Evolutionary conservation across 2,797 vertebrate species (phyloP), one percentile per base, ranked within the genome.

Genomic region (Onychomys arenicola): DNA sequence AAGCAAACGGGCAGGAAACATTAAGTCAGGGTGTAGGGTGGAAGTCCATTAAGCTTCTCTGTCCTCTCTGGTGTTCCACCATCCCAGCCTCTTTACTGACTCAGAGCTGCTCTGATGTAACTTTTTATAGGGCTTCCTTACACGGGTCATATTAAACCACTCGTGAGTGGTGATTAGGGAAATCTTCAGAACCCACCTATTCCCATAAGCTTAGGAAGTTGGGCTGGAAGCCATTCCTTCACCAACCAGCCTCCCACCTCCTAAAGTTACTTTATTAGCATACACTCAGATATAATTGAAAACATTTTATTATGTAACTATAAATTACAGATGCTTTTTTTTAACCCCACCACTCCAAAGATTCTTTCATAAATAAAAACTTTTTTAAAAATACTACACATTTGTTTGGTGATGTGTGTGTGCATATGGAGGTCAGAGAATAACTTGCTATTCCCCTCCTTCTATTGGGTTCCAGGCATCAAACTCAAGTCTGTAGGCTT

Each of bases 21-120:
- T 75, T 76, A 14, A 37, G n/a, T 19, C 37, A n/a, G 63, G 55
- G 16, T 49, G 2, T 23, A 40, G 27, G 57, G 55, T 46, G 49
- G 16, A 14, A 5, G 49, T 5, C 32, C 32, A 11, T 3, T 1
- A 87, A 77, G 29, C 23, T 76, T 34, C 83, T 40, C 2, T 52
- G 52, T 25, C 76, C 10, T 80, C 25, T 73, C 75, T 0, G 0
- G 4, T 1, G 1, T 7, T 6, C 27, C 21, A 43, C 14, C 2
- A 6, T 75, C 4, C 27, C 2, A n/a, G 11, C 0, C 43, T 19
- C 11, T 1, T 65, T 7, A 16, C 40, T 23, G 11, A 37, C 19
- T 4, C 8, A 59, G 19, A 49, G 49, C 11, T 65, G 83, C 25
- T 78, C 25, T 10, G 43, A 46, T 78, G 29, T 5, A 2, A 27